A percentile compares a stretch with the other conserved stretches of the same genome.
phyloP scores from a whole-genome alignment of 2,113 vertebrate genomes.

The Apodemus speciosus region DNA sequence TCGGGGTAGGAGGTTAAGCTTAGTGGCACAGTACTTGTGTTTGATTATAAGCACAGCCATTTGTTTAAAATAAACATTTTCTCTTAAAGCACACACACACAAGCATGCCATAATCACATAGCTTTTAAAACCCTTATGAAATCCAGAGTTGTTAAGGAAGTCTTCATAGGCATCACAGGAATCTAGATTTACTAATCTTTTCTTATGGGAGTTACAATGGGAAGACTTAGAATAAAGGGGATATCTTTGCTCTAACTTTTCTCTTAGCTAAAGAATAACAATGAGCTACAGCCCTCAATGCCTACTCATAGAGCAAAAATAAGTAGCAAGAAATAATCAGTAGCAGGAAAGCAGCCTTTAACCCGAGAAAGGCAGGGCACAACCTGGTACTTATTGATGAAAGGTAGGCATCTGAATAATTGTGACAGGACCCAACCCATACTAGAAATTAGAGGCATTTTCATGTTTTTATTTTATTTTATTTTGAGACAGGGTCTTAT shows the following conservation, averaged over 20 bases:
- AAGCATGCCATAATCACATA: constrained; percentile 1
- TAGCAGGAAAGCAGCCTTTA: constrained; percentile 43
- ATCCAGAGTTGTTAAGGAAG: constrained; percentile 14
- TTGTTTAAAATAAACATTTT: not conserved
- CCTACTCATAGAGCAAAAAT: constrained; percentile 51
- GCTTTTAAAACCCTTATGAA: not conserved
- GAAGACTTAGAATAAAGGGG: constrained; percentile 19
- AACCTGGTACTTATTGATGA: not conserved
- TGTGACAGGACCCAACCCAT: not conserved
- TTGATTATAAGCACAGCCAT: not conserved
- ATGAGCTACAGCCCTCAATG: constrained; percentile 77
- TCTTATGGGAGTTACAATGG: constrained; percentile 25
- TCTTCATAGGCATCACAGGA: constrained; percentile 3
- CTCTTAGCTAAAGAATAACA: constrained; percentile 46
- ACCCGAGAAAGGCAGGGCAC: not conserved
- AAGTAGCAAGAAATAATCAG: constrained; percentile 52
- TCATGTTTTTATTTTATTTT: not conserved
- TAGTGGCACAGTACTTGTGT: not conserved
- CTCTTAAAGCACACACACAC: constrained; percentile 29
- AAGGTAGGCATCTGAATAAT: constrained; percentile 41
- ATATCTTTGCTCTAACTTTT: constrained; percentile 13
- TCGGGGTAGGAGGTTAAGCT: not conserved
- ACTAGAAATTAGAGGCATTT: not conserved
- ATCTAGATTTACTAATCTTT: constrained; percentile 32
- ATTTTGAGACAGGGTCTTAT: not conserved